Evolutionary conservation across 2,888 invertebrate genomes (phyloP).

Genomic region (Drosophila multiciliata): DNA sequence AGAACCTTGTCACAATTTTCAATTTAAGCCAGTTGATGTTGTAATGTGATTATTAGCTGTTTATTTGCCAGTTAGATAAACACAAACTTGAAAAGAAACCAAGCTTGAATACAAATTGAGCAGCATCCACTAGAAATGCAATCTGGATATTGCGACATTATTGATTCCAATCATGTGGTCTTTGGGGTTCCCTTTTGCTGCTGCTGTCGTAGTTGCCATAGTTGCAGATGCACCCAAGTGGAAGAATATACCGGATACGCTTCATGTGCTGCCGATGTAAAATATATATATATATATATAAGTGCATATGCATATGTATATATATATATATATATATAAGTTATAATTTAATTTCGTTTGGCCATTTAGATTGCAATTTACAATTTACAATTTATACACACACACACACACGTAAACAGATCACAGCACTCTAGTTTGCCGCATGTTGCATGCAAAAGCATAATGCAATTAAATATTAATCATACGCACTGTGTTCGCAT

Average conservation of each 20-base stretch:
- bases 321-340: conserved; percentile 24
- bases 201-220: neutral
- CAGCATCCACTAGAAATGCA: conserved; percentile 26
- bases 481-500: conserved; percentile 57
- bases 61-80: conserved; percentile 25
- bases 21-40: conserved; percentile 7
- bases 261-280: conserved; percentile 25
- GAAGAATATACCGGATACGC: conserved; percentile 37
- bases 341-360: conserved; percentile 66
- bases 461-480: conserved; percentile 77
- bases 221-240: conserved; percentile 2
- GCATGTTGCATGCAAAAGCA: conserved; percentile 41
- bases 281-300: conserved; percentile 9
- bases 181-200: conserved; percentile 2
- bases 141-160: conserved; percentile 31
- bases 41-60: conserved; percentile 14
- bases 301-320: too few species aligned
- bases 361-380: conserved; percentile 42
- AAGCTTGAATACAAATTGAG: conserved; percentile 31
- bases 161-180: conserved; percentile 30
- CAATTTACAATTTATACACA: conserved; percentile 15
- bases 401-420: neutral
- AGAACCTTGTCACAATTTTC: neutral
- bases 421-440: conserved; percentile 41
- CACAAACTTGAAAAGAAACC: neutral